Evolutionary conservation across 2,888 invertebrate genomes (phyloP).

Genomic region (Papilio gigon): DNA sequence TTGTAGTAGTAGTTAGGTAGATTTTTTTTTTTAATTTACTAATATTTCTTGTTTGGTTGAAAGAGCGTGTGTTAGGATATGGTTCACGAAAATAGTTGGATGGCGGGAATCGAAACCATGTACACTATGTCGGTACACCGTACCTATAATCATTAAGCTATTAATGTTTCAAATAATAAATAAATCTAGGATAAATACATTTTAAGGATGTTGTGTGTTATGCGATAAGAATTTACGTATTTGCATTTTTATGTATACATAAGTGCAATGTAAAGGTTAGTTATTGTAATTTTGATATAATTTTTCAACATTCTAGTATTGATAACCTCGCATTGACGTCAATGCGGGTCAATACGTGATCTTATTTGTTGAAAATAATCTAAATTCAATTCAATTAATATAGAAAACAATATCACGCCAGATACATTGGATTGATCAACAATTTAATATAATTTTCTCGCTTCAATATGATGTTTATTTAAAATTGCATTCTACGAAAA

Average conservation of each 20-base stretch:
- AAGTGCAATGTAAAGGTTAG: constrained; percentile 14
- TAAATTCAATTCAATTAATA: constrained; percentile 16
- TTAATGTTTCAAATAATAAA: too few relatives aligned
- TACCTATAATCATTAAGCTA: too few relatives aligned
- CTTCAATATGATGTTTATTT: too few relatives aligned
- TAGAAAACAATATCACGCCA: constrained; percentile 29
- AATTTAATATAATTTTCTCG: background rate
- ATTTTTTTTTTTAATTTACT: too few relatives aligned
- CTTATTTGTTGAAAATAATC: constrained; percentile 21
- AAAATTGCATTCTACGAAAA: too few relatives aligned
- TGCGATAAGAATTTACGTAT: background rate
- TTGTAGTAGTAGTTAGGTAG: background rate
- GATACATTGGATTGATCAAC: constrained; percentile 8
- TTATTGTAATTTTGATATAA: constrained; percentile 23
- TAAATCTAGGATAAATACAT: too few relatives aligned
- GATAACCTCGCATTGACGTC: constrained; percentile 39
- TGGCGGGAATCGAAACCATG: too few relatives aligned
- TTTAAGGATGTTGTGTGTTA: background rate
- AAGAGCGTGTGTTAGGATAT: too few relatives aligned
- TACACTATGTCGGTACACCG: too few relatives aligned
- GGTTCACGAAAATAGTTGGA: too few relatives aligned
- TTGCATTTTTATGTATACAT: background rate
- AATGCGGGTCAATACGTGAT: constrained; percentile 35
- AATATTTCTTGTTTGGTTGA: too few relatives aligned
- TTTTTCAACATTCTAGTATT: constrained; percentile 20